Conservation (phyloP, 2,888 invertebrate genomes). For the Crossocerus cetratus region DNA sequence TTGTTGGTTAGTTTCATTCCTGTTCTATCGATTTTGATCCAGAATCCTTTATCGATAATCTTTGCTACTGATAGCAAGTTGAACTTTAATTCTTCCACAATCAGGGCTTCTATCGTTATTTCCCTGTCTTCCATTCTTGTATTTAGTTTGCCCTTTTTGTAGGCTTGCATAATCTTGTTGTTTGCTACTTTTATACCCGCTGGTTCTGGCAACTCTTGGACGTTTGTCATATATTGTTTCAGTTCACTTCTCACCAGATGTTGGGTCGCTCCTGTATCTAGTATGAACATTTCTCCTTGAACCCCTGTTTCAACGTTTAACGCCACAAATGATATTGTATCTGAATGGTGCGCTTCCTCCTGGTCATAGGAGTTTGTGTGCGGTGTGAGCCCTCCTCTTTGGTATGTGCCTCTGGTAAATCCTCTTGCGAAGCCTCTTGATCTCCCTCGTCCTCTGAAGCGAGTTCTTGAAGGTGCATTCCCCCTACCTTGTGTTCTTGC, state of each 20-base stretch:
- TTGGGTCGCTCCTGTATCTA: slow-evolving; percentile 1
- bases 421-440: too few relatives aligned
- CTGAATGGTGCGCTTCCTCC: too few relatives aligned
- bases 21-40: background rate
- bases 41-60: background rate
- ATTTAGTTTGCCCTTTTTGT: background rate
- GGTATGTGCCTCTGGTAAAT: too few relatives aligned
- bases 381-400: too few relatives aligned
- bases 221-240: background rate
- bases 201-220: background rate
- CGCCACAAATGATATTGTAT: too few relatives aligned
- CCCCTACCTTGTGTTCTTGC: too few relatives aligned
- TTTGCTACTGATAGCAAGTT: background rate
- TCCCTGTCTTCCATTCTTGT: background rate
- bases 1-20: background rate
- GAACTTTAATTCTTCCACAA: background rate
- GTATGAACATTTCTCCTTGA: background rate
- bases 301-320: background rate
- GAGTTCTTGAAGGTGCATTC: too few relatives aligned
- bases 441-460: too few relatives aligned
- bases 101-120: slow-evolving; percentile 3
- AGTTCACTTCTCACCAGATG: background rate
- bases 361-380: too few relatives aligned
- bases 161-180: background rate
- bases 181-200: background rate